phyloP scores from a whole-genome alignment of 2,113 vertebrate genomes.

The Dipodomys stephensi region DNA sequence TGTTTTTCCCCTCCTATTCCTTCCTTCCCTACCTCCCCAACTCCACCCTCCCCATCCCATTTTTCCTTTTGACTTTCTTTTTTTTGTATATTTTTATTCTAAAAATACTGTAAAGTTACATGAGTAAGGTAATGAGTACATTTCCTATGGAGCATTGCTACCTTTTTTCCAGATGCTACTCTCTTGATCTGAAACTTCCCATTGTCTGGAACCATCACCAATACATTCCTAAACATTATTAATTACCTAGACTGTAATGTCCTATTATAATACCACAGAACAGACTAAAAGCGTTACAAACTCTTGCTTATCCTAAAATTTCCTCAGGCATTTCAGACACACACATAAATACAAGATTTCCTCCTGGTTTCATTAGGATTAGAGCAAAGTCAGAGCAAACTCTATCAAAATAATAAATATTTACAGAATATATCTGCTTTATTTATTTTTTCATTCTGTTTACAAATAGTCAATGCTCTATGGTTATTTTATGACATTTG shows the following conservation, averaged over 20 bases:
- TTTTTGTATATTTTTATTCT: no score
- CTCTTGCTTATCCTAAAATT: background rate
- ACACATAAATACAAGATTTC: background rate
- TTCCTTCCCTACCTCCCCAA: no score
- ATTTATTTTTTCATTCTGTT: constrained; percentile 34
- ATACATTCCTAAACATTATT: background rate
- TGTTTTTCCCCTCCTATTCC: no score
- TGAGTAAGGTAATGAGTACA: no score
- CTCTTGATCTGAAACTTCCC: no score
- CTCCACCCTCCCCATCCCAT: no score
- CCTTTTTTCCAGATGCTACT: background rate
- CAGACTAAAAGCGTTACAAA: background rate
- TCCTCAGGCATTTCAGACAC: background rate
- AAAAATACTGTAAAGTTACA: no score
- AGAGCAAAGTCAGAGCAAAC: constrained; percentile 5
- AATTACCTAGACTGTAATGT: background rate
- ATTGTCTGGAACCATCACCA: background rate
- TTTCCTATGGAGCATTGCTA: no score
- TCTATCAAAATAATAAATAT: background rate
- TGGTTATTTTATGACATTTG: background rate
- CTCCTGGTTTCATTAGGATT: background rate
- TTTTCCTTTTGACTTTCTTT: no score
- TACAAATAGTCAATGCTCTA: background rate
- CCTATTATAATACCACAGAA: background rate
- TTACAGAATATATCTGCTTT: background rate